phyloP scores from a whole-genome alignment of 2,888 invertebrate genomes.

The Eudemis profundana region DNA sequence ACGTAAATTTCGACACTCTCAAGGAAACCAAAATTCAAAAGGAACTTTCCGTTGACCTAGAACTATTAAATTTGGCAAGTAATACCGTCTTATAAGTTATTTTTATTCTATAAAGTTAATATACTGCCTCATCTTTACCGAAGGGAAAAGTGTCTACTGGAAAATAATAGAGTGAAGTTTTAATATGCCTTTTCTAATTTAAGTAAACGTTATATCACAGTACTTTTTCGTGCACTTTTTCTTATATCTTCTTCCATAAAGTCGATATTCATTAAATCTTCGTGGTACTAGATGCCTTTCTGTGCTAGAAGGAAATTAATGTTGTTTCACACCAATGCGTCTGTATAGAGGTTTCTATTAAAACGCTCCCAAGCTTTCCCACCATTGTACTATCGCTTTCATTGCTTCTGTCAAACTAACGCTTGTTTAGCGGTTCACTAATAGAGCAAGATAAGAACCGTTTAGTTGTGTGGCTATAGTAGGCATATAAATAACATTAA shows the following conservation, averaged over 20 bases:
- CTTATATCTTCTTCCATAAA: background rate
- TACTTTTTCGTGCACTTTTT: background rate
- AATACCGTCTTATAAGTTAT: no score
- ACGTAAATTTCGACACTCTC: no score
- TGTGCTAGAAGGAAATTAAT: background rate
- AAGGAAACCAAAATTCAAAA: no score
- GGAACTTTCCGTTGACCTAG: no score
- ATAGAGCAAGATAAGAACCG: background rate
- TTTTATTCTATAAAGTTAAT: no score
- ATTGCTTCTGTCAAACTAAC: background rate
- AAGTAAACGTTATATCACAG: no score
- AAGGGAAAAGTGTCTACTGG: background rate
- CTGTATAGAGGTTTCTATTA: conserved; percentile 10
- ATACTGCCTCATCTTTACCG: no score
- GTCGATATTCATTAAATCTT: background rate
- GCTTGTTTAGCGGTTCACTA: conserved; percentile 3
- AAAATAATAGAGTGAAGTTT: background rate
- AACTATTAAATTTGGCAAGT: no score
- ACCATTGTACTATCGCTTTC: conserved; percentile 34
- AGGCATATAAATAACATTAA: no score
- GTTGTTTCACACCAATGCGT: background rate
- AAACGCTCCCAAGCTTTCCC: background rate
- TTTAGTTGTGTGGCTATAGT: background rate
- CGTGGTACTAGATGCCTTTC: background rate
- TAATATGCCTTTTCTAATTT: no score